A percentile compares a stretch with the other conserved stretches of the same genome.
These are phyloP conservation scores for Liodrosophila aerea DNA, from an alignment of 2,888 invertebrate genomes.

Conservation along the genomic window DNA sequence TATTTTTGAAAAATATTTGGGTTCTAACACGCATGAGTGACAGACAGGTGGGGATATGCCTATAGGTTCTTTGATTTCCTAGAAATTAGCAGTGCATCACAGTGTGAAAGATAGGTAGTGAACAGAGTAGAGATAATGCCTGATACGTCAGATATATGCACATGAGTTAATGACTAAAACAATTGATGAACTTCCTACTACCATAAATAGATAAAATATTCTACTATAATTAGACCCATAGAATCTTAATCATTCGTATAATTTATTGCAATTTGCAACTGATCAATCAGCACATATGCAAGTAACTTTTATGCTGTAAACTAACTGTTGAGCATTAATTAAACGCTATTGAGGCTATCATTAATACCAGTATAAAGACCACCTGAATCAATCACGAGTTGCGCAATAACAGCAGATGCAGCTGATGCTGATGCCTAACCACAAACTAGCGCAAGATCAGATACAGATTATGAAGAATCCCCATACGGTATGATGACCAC, in stretches of 20 bases:
- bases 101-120: too few species aligned
- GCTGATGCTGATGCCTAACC: too few species aligned
- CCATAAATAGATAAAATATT: too few species aligned
- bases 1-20: constrained; percentile 21
- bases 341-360: constrained; percentile 30
- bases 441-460: constrained; percentile 19
- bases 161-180: too few species aligned
- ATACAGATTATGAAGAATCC: constrained; percentile 4
- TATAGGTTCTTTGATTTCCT: constrained; percentile 36
- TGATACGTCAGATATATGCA: too few species aligned
- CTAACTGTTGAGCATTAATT: constrained; percentile 36
- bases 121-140: too few species aligned
- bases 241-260: too few species aligned
- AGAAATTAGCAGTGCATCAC: constrained; percentile 46
- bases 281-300: background rate
- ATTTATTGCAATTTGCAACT: background rate
- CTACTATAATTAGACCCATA: too few species aligned
- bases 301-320: constrained; percentile 30
- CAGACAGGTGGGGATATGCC: background rate
- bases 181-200: too few species aligned
- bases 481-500: constrained; percentile 4
- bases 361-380: constrained; percentile 43
- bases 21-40: background rate
- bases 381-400: constrained; percentile 62
- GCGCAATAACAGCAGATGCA: constrained; percentile 19